Evolutionary conservation across 2,888 invertebrate genomes (phyloP).

Genomic region (Luperina testacea): DNA sequence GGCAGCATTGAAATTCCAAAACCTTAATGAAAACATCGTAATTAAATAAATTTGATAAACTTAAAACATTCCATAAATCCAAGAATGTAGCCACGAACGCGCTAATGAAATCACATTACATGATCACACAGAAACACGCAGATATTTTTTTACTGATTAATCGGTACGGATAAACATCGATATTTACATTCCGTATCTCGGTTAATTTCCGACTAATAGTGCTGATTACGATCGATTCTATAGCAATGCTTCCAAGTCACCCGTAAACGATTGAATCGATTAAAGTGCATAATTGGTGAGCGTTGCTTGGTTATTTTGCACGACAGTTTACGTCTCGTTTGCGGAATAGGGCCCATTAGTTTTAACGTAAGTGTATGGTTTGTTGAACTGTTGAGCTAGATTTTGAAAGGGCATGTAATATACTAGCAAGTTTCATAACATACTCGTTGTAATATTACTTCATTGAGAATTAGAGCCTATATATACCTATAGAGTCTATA

Average conservation of each 20-base stretch:
- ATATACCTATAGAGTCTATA: neutral
- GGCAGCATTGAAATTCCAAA: neutral
- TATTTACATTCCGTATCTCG: conserved; percentile 63
- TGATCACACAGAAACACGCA: conserved; percentile 37
- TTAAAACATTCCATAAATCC: conserved; percentile 14
- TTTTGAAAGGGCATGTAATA: conserved; percentile 47
- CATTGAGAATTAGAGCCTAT: neutral
- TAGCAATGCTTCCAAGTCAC: conserved; percentile 58
- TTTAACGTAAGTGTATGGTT: conserved; percentile 57
- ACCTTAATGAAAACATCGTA: conserved; percentile 14
- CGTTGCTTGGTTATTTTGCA: conserved; percentile 58
- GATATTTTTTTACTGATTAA: conserved; percentile 54
- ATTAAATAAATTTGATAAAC: conserved; percentile 10
- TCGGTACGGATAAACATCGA: conserved; percentile 59
- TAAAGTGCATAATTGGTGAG: conserved; percentile 60
- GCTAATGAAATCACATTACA: conserved; percentile 41
- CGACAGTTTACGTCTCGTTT: conserved; percentile 59
- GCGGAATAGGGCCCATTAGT: conserved; percentile 62
- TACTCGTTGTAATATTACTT: conserved; percentile 7
- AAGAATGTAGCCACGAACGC: conserved; percentile 18
- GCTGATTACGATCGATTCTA: conserved; percentile 64
- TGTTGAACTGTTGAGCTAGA: conserved; percentile 56
- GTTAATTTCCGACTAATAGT: conserved; percentile 59
- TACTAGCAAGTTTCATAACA: conserved; percentile 30
- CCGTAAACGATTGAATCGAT: conserved; percentile 61